Evolutionary conservation across 2,888 invertebrate genomes (phyloP).

Genomic region (Listrodromus nycthemerus): DNA sequence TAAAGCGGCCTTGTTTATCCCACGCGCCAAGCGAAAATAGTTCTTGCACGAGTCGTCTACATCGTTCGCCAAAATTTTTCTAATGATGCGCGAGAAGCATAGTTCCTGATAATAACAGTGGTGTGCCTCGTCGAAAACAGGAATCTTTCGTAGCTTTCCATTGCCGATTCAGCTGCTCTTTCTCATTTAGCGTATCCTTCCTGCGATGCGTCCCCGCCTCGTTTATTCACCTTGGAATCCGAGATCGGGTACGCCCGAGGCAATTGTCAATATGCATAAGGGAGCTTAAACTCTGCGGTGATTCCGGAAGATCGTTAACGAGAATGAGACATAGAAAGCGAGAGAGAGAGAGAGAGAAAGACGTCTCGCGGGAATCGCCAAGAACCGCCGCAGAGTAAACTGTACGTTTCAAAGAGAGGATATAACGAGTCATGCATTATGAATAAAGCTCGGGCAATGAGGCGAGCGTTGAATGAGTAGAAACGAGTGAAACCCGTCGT

Average conservation of each 20-base stretch:
- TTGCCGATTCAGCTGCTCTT: neutral
- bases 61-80: neutral
- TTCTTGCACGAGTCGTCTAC: neutral
- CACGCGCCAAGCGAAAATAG: neutral
- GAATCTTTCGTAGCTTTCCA: neutral
- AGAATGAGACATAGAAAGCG: neutral
- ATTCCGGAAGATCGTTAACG: too few relatives aligned
- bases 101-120: slow-evolving; percentile 4
- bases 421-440: slow-evolving; percentile 74
- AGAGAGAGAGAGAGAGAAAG: neutral
- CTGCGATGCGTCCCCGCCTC: neutral
- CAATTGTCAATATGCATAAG: neutral
- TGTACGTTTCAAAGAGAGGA: slow-evolving; percentile 51
- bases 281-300: neutral
- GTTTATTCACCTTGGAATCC: neutral
- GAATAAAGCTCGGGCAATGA: slow-evolving; percentile 63
- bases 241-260: neutral
- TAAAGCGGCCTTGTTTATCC: neutral
- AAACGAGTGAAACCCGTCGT: neutral
- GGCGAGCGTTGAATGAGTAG: slow-evolving; percentile 1
- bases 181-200: neutral
- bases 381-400: slow-evolving; percentile 1
- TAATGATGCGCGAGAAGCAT: neutral
- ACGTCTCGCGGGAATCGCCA: slow-evolving; percentile 5
- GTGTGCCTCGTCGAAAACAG: neutral